A percentile compares a stretch with the other conserved stretches of the same genome.
phyloP scores from a whole-genome alignment of 1,140 invertebrate genomes.

The Venustaconcha ellipsiformis region DNA sequence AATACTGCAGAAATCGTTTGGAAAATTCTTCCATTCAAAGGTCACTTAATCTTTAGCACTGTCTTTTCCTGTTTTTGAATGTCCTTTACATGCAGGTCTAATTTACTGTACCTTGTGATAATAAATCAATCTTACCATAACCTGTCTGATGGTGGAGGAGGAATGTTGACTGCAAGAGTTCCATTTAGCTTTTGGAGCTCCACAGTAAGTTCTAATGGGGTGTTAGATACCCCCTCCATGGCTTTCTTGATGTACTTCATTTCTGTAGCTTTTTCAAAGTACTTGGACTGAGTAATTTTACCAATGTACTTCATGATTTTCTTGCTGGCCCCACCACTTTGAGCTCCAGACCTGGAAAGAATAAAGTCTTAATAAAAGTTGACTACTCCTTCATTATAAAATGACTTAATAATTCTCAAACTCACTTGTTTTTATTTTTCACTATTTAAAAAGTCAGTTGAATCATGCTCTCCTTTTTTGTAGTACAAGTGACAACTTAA shows the following conservation, averaged over 20 bases:
- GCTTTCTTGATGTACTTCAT: slow-evolving; percentile 72
- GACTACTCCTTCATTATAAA: not conserved
- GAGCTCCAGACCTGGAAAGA: slow-evolving; percentile 21
- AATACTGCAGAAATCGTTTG: too few relatives aligned
- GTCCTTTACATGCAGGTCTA: too few relatives aligned
- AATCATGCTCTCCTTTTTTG: too few relatives aligned
- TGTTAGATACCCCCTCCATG: slow-evolving; percentile 84
- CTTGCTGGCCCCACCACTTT: slow-evolving; percentile 73
- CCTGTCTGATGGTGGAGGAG: slow-evolving; percentile 91
- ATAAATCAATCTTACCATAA: slow-evolving; percentile 77
- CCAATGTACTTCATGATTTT: slow-evolving; percentile 90
- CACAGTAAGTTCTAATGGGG: slow-evolving; percentile 88
- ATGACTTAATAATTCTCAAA: not conserved
- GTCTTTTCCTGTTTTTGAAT: too few relatives aligned
- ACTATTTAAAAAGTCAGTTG: too few relatives aligned
- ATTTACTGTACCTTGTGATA: too few relatives aligned
- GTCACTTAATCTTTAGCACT: too few relatives aligned
- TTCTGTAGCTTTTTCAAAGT: slow-evolving; percentile 84
- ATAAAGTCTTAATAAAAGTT: not conserved
- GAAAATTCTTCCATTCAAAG: too few relatives aligned
- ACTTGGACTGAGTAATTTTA: slow-evolving; percentile 88
- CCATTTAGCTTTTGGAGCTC: slow-evolving; percentile 88
- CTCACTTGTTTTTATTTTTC: too few relatives aligned
- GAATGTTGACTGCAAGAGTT: slow-evolving; percentile 90
- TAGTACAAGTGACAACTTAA: too few relatives aligned